Percentiles rank a stretch among this genome's conserved stretches.
phyloP scores from a whole-genome alignment of 1,140 invertebrate genomes.

The Pteromalus puparum region DNA sequence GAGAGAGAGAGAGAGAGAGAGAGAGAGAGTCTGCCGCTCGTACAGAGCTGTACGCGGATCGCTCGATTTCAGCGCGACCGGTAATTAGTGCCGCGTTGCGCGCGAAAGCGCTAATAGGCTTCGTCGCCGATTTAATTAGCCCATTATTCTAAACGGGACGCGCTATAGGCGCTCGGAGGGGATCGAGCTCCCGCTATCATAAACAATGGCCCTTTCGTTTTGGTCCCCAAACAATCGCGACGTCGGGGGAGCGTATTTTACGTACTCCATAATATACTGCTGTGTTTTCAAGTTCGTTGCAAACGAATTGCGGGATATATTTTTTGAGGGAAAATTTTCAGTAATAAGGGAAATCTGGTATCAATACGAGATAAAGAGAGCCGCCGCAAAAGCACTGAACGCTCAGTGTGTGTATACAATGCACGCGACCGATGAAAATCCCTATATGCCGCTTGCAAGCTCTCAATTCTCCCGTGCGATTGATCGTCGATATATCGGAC shows the following conservation, averaged over 20 bases:
- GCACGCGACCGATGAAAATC: not conserved
- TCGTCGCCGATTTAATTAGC: slow-evolving; percentile 46
- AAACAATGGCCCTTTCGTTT: not conserved
- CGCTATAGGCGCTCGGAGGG: not conserved
- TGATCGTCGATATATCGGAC: not conserved
- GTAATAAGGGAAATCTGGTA: not conserved
- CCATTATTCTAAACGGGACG: slow-evolving; percentile 41
- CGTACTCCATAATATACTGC: no score
- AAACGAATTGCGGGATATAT: not conserved
- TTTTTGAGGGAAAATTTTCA: no score
- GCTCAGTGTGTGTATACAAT: no score
- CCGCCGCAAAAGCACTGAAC: not conserved
- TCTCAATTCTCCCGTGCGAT: not conserved
- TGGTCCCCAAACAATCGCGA: not conserved
- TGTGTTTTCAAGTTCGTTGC: not conserved
- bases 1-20: no score
- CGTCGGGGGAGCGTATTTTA: not conserved
- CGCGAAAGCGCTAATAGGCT: slow-evolving; percentile 39
- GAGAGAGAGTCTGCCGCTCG: no score
- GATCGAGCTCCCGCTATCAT: not conserved
- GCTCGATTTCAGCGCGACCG: slow-evolving; percentile 27
- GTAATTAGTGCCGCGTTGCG: slow-evolving; percentile 28
- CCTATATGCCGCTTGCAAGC: not conserved
- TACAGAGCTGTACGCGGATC: not conserved
- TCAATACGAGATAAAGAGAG: not conserved